Evolutionary conservation across 92 coral and sea anemone species (phyloP).

Genomic region (Porites cylindrica): DNA sequence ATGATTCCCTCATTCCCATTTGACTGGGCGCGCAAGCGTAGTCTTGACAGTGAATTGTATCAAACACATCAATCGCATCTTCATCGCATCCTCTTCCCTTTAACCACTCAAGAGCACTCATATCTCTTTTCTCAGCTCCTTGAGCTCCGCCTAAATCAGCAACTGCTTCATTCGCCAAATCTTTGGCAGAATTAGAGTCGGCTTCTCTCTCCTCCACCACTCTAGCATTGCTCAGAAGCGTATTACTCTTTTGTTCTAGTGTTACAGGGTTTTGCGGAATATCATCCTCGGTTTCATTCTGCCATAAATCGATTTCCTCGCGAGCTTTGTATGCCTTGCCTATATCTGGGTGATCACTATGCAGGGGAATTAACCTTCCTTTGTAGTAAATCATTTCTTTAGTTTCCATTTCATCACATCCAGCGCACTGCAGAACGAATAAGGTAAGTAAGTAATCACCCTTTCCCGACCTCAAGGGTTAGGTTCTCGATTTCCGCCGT

Average conservation of each 20-base stretch:
- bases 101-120: slow-evolving; percentile 48
- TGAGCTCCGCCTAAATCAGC: too few species aligned
- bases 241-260: neutral
- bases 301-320: slow-evolving; percentile 60
- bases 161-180: too few species aligned
- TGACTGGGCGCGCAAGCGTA: slow-evolving; percentile 61
- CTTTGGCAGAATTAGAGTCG: too few species aligned
- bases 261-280: neutral
- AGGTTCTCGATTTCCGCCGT: too few species aligned
- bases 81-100: slow-evolving; percentile 20
- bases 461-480: too few species aligned
- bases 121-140: neutral
- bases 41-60: slow-evolving; percentile 66
- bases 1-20: slow-evolving; percentile 61
- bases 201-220: neutral
- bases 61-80: slow-evolving; percentile 55
- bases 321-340: slow-evolving; percentile 62
- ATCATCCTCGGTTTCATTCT: neutral
- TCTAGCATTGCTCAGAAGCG: neutral
- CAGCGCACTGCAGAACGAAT: neutral
- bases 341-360: slow-evolving; percentile 65
- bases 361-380: slow-evolving; percentile 24
- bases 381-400: slow-evolving; percentile 40
- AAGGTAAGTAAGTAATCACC: too few species aligned
- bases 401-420: slow-evolving; percentile 6